Conservation (phyloP, 2,113 vertebrate species). For the Orcinus orca region DNA sequence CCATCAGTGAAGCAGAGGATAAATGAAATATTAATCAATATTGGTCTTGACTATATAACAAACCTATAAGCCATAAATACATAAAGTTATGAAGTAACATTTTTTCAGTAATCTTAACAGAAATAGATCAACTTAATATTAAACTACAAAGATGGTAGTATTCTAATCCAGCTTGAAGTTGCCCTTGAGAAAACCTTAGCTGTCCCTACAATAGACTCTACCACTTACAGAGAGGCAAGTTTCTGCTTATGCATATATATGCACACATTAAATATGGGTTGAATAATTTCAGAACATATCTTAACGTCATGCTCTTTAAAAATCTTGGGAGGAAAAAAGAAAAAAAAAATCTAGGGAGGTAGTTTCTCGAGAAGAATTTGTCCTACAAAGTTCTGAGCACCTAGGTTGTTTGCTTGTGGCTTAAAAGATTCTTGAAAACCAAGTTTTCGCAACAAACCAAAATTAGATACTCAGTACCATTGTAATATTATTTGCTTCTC, state of each 20-base stretch:
- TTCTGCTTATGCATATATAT: fast-evolving
- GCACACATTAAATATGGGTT: fast-evolving
- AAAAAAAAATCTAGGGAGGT: background rate
- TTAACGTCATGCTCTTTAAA: background rate
- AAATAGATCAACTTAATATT: background rate
- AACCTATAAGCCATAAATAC: background rate
- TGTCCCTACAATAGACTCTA: fast-evolving
- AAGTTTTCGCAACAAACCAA: background rate
- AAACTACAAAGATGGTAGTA: too few species aligned
- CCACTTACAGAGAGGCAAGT: fast-evolving
- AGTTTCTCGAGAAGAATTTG: background rate
- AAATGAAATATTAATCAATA: background rate
- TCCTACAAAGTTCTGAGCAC: background rate
- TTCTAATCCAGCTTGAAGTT: too few species aligned
- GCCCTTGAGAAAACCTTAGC: background rate
- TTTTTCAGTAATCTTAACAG: background rate
- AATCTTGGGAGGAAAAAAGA: background rate
- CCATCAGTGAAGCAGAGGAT: fast-evolving
- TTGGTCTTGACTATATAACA: background rate
- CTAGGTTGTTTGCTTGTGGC: fast-evolving
- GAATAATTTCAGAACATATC: background rate
- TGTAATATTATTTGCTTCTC: background rate
- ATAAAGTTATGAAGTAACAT: background rate
- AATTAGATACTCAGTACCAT: background rate
- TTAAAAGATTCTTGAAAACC: background rate